Base-by-base conservation (phyloP, 2,888 invertebrate species). In the Meandrusa payeni region DNA sequence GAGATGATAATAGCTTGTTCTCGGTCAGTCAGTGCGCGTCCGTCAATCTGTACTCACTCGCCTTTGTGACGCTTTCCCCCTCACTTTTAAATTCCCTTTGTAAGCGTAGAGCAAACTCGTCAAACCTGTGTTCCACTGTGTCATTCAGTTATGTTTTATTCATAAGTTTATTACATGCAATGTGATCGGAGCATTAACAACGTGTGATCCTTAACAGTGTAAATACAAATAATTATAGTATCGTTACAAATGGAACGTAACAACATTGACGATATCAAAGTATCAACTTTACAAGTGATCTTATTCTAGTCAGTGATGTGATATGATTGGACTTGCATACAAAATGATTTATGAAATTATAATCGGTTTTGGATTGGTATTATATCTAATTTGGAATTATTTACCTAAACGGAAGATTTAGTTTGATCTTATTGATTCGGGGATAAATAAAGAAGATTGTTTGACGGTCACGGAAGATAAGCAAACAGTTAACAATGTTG, bases 341-440 rank as follows among this genome's bases (percentile, higher is more conserved):
- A 77, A 69, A 70, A 88, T 86, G 87, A 61, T 86, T 50, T 70
- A 74, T 50, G 82, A 81, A 73, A 58, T 76, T 31, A 55, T 87
- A 9, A 69, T 86, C 51, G 81, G 83, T 43, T 49, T 85, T 31
- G 74, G 75, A 48, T 66, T 77, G 33, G 48, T 85, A 32, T 48
- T 76, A 32, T 80, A 69, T 55, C 54, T 85, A 33, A 40, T 83
- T 28, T 85, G 82, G 78, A 86, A 80, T 51, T 82, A 69, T 63
- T 53, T 77, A 17, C 32, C 68, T n/a, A n/a, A n/a, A 10, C 46
- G 67, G 6, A 55, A 52, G 34, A 51, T 48, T 23, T 36, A 45
- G 11, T 43, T 15, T 24, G 29, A 45, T 31, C 5, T 27, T 15
- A 2, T 29, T 23, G 50, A 49, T 40, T 40, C 47, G 6, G 20